Percentiles rank a stretch among this genome's conserved stretches.
Conservation (phyloP, 64 coral and sea anemone genomes). For the Porites lutea region DNA sequence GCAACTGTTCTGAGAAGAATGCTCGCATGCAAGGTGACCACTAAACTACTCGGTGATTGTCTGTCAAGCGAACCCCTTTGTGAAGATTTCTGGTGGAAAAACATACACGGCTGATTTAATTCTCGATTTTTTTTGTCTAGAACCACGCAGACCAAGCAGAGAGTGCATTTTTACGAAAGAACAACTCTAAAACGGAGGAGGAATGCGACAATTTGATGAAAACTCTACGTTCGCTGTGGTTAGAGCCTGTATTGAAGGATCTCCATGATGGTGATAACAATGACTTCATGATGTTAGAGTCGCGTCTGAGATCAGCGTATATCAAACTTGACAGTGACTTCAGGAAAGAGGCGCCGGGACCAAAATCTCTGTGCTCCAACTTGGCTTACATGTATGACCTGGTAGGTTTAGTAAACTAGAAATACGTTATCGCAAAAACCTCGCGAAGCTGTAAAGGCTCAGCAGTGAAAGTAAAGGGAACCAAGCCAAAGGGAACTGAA, state of each 20-base stretch:
- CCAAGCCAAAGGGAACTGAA: background rate
- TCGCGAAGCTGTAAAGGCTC: too few species aligned
- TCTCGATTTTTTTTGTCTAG: background rate
- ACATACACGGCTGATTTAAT: background rate
- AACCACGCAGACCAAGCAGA: slow-evolving; percentile 7
- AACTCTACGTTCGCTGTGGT: background rate
- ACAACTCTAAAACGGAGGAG: slow-evolving; percentile 16
- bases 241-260: slow-evolving; percentile 7
- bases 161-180: slow-evolving; percentile 16
- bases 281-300: slow-evolving; percentile 11
- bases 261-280: background rate
- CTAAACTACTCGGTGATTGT: too few species aligned
- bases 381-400: slow-evolving; percentile 16
- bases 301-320: slow-evolving; percentile 17
- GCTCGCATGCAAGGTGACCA: too few species aligned
- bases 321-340: slow-evolving; percentile 13
- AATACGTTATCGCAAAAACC: too few species aligned
- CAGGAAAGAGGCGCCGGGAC: background rate
- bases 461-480: background rate
- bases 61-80: too few species aligned
- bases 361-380: slow-evolving; percentile 1
- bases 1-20: too few species aligned
- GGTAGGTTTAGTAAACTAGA: background rate
- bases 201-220: slow-evolving; percentile 13
- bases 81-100: too few species aligned